Conservation (phyloP, 2,888 invertebrate genomes). For the Endotricha flammealis region DNA sequence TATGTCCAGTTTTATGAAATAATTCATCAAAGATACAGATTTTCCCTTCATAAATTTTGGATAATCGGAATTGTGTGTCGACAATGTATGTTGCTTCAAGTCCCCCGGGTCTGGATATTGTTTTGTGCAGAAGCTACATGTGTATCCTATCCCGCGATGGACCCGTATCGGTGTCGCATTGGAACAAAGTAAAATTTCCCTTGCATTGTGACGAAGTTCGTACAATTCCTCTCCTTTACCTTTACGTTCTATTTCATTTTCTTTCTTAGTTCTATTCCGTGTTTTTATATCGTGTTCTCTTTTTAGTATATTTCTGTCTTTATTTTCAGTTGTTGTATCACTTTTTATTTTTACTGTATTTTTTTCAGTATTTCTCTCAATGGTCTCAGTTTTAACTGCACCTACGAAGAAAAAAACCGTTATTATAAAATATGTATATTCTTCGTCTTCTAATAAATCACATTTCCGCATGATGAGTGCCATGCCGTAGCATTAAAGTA, state of each 20-base stretch:
- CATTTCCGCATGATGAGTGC: too few relatives aligned
- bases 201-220: too few relatives aligned
- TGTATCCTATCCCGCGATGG: conserved; percentile 26
- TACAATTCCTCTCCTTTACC: too few relatives aligned
- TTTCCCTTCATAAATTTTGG: too few relatives aligned
- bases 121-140: conserved; percentile 31
- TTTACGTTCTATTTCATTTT: too few relatives aligned
- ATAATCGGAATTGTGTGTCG: conserved; percentile 20
- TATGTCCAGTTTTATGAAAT: conserved; percentile 6
- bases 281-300: too few relatives aligned
- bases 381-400: background rate
- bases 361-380: background rate
- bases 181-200: conserved; percentile 23
- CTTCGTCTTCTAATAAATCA: too few relatives aligned
- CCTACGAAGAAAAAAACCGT: background rate
- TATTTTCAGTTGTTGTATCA: too few relatives aligned
- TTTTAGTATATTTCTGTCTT: too few relatives aligned
- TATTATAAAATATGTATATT: background rate
- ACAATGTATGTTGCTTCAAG: conserved; percentile 33
- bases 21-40: background rate
- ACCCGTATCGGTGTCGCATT: conserved; percentile 38
- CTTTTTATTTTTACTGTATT: too few relatives aligned
- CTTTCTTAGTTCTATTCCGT: too few relatives aligned
- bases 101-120: conserved; percentile 27
- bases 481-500: too few relatives aligned